Evolutionary conservation across 2,113 vertebrate genomes (phyloP).

Genomic region (Monarcha castaneiventris): DNA sequence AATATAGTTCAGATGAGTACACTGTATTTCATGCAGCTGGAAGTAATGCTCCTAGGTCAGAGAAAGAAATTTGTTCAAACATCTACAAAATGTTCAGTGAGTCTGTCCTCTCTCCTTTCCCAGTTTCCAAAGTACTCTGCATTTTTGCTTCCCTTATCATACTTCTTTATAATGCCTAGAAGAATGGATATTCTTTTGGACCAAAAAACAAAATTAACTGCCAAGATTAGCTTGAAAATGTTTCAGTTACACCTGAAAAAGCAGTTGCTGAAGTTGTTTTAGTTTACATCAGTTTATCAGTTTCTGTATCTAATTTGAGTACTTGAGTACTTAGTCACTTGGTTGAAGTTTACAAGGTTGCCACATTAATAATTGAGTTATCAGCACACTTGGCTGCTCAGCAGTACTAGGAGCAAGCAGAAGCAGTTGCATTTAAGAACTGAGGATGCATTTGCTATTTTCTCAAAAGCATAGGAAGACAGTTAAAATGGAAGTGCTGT

Average conservation of each 20-base stretch:
- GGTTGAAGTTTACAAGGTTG: neutral
- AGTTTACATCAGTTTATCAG: neutral
- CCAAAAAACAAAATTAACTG: neutral
- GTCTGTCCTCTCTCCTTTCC: neutral
- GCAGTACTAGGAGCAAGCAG: neutral
- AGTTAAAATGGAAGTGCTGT: neutral
- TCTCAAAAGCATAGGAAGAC: neutral
- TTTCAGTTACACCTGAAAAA: neutral
- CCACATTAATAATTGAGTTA: neutral
- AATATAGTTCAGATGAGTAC: neutral
- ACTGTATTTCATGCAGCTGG: neutral
- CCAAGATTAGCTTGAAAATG: neutral
- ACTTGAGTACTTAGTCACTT: neutral
- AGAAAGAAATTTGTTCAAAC: neutral
- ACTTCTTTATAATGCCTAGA: neutral
- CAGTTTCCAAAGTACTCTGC: neutral
- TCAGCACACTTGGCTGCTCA: neutral
- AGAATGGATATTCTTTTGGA: neutral
- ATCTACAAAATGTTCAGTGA: neutral
- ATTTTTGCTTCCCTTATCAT: neutral
- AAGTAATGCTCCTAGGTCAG: neutral
- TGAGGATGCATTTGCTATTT: neutral
- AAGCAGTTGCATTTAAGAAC: neutral
- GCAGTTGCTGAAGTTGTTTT: neutral
- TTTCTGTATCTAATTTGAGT: neutral